Conservation (phyloP, 2,888 invertebrate species). For the Aspidapion aeneum region DNA sequence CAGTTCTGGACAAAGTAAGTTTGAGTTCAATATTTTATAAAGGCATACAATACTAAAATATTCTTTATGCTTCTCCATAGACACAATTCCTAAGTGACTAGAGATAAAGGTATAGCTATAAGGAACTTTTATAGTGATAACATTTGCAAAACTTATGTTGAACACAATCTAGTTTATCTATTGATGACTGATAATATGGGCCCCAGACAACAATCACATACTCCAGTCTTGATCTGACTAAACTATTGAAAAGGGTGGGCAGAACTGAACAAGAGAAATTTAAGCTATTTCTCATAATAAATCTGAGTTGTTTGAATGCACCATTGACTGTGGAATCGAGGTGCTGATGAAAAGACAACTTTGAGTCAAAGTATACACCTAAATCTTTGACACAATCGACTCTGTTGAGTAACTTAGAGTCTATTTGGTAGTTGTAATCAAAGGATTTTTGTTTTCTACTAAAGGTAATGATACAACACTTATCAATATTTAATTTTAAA, state of each 20-base stretch:
- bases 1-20: neutral
- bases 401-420: neutral
- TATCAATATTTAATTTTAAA: neutral
- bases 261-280: neutral
- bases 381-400: neutral
- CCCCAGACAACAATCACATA: neutral
- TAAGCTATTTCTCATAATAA: neutral
- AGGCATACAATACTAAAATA: neutral
- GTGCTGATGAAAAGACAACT: neutral
- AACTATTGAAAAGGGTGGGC: neutral
- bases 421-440: neutral
- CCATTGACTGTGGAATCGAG: neutral
- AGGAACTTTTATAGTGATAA: too few relatives aligned
- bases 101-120: too few relatives aligned
- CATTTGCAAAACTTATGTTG: neutral
- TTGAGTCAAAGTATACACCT: neutral
- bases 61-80: neutral
- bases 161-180: neutral
- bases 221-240: neutral
- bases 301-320: neutral
- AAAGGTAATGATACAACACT: constrained; percentile 1
- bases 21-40: neutral
- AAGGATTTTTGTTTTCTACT: neutral
- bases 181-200: neutral
- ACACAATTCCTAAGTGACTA: neutral